A percentile compares a stretch with the other conserved stretches of the same genome.
Conservation (phyloP, 2,797 vertebrate species). For the Schizopygopsis malacanthus region DNA sequence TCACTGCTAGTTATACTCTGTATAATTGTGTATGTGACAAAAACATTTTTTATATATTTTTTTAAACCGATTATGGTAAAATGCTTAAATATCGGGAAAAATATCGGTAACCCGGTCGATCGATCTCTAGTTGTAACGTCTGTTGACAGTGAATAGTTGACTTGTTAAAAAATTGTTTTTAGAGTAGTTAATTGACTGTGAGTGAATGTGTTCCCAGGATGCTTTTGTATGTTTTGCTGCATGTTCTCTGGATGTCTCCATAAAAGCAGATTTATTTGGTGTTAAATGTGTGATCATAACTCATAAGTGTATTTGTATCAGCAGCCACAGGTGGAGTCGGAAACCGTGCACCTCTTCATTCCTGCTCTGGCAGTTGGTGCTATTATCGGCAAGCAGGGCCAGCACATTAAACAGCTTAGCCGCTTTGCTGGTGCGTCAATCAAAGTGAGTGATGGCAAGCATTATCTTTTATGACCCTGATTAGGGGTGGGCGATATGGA, state of each 20-base stretch:
- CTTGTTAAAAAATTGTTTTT: neutral
- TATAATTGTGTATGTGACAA: too few relatives aligned
- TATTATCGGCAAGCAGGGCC: constrained; percentile 98
- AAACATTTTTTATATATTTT: too few relatives aligned
- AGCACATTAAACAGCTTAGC: constrained; percentile 99
- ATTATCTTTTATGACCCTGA: neutral
- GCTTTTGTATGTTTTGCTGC: neutral
- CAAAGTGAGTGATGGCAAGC: constrained; percentile 82
- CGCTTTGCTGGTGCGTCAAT: constrained; percentile 98
- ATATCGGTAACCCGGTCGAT: too few relatives aligned
- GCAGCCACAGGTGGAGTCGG: constrained; percentile 91
- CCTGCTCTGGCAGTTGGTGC: constrained; percentile 96
- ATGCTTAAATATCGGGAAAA: too few relatives aligned
- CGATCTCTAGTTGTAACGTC: too few relatives aligned
- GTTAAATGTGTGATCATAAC: neutral
- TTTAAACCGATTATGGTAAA: too few relatives aligned
- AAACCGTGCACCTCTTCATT: constrained; percentile 98
- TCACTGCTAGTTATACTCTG: too few relatives aligned
- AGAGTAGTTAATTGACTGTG: neutral
- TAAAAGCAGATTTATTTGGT: neutral
- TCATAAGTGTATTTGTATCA: constrained; percentile 53
- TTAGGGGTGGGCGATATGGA: too few relatives aligned
- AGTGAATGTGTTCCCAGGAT: neutral
- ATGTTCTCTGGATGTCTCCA: neutral
- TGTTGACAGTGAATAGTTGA: neutral